Base-by-base conservation (phyloP, 2,888 invertebrate species). In the Drosophila mettleri region DNA sequence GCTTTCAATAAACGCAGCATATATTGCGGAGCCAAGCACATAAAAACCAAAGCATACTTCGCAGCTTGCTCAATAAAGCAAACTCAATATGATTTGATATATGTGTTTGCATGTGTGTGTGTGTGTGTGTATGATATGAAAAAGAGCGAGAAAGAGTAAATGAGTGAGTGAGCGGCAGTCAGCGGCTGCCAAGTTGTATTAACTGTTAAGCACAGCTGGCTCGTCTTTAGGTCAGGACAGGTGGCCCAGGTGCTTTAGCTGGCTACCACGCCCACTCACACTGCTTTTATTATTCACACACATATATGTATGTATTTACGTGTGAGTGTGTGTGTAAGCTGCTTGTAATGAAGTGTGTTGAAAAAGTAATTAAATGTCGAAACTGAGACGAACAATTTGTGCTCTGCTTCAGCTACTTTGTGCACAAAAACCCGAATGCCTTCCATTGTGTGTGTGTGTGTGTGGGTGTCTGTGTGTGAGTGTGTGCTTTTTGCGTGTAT, bases 311-410 rank as follows among this genome's bases (percentile, higher is more conserved):
- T n/a, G 5, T 24, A 24, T 29, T 9, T 64, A 52, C 54, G 39
- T 63, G 48, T 58, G 24, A 62, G 24, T 55, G 53, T 63, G 53
- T 46, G 61, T 67, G 58, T 69, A 79, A 74, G 79, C 74, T 63
- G 78, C 74, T 74, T 80, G 86, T 80, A 86, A 80, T 83, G 75
- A 78, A 83, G 86, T 86, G 80, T 79, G 69, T 61, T 78, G 69
- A 75, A 83, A 84, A 84, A 88, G 86, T 84, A 84, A 84, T 84
- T 88, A 88, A 83, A 88, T 88, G 88, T 74, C 72, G 78, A 88
- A 88, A 83, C 82, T 79, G 86, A 79, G 77, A 85, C 74, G 80
- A 71, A 69, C 80, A 62, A 85, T 82, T 83, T 79, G 69, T 77
- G 77, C 62, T 71, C 65, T 53, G 63, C 43, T 64, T 33, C 53